phyloP scores from a whole-genome alignment of 2,797 vertebrate genomes.

The Eospalax fontanierii region DNA sequence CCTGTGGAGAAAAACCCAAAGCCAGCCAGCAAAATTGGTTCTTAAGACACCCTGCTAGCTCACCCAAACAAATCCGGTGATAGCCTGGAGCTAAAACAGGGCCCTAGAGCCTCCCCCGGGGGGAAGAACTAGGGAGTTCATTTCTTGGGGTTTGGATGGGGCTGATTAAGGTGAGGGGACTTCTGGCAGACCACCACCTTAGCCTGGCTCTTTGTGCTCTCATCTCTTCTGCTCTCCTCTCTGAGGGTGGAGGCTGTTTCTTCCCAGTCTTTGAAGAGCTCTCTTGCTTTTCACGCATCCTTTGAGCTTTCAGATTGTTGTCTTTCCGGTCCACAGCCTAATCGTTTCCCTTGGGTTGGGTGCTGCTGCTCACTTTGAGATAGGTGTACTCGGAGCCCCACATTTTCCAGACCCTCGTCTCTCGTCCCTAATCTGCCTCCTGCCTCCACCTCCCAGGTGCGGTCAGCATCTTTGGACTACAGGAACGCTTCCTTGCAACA shows the following conservation, averaged over 20 bases:
- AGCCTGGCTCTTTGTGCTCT: not conserved
- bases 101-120: accelerated
- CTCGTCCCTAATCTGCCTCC: not conserved
- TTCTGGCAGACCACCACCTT: not conserved
- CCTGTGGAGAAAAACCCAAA: not conserved
- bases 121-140: not conserved
- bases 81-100: not conserved
- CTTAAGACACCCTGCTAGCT: not conserved
- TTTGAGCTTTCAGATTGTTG: not conserved
- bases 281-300: not conserved
- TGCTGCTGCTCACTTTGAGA: not conserved
- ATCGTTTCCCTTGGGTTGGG: not conserved
- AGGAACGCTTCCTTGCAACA: conserved; percentile 29
- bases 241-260: not conserved
- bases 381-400: not conserved
- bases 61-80: not conserved
- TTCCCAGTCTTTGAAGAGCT: not conserved
- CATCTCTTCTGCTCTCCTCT: not conserved
- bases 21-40: not conserved
- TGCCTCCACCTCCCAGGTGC: not conserved
- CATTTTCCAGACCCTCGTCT: not conserved
- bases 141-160: not conserved
- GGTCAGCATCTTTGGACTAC: not conserved
- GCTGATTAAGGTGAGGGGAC: not conserved
- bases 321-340: not conserved